phyloP scores from a whole-genome alignment of 2,113 vertebrate genomes.

The Rhineura floridana region DNA sequence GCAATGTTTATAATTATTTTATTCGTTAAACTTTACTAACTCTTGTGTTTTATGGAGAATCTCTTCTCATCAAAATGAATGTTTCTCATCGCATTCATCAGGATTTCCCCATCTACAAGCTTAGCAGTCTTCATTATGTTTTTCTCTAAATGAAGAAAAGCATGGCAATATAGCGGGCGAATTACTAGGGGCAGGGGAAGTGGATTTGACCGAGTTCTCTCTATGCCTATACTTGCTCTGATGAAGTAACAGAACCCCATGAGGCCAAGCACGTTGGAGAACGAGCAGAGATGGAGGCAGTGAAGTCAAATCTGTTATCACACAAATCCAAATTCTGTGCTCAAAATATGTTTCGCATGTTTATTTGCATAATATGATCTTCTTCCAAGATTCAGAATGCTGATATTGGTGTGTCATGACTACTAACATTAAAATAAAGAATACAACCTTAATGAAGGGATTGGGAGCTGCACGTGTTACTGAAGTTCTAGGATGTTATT shows the following conservation, averaged over 20 bases:
- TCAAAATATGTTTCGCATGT: background rate
- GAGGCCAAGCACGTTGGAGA: background rate
- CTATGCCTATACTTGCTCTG: background rate
- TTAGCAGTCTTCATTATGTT: background rate
- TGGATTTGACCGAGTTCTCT: background rate
- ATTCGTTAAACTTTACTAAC: conserved; percentile 14
- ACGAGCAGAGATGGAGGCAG: background rate
- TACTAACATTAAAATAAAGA: background rate
- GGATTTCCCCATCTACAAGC: background rate
- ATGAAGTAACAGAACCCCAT: background rate
- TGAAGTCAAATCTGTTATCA: background rate
- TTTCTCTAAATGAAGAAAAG: background rate
- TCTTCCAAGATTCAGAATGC: background rate
- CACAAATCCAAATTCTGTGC: background rate
- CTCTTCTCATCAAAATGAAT: background rate
- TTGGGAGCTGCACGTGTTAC: background rate
- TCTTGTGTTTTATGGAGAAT: background rate
- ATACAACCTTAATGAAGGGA: background rate
- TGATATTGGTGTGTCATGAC: background rate
- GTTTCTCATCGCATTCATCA: background rate
- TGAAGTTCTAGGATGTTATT: background rate
- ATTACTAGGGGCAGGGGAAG: background rate
- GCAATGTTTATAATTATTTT: background rate
- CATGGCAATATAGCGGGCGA: background rate
- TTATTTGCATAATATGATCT: background rate